These are phyloP conservation scores for Hanleya hanleyi DNA, from an alignment of 2,888 invertebrate species.

Conservation along the genomic window DNA sequence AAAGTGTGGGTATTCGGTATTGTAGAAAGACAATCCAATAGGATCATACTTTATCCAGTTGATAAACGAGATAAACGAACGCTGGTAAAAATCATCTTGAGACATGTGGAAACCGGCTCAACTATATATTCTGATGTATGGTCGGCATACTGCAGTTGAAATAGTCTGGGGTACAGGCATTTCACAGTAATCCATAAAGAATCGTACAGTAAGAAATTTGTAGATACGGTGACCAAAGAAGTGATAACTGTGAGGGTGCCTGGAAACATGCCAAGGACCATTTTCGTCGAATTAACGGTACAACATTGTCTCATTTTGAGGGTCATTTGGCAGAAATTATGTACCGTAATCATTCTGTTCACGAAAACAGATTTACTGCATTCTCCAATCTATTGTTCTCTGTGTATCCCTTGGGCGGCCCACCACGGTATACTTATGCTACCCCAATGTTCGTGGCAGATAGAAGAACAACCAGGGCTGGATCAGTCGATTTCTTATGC, in stretches of 20 bases:
- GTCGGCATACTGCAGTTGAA: background rate
- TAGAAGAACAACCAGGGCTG: too few relatives aligned
- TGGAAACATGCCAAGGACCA: constrained; percentile 33
- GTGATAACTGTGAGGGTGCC: constrained; percentile 32
- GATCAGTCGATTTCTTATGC: too few relatives aligned
- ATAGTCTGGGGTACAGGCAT: too few relatives aligned
- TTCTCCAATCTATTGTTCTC: background rate
- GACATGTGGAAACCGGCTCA: constrained; percentile 13
- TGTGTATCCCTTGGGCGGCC: background rate
- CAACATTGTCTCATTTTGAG: constrained; percentile 3
- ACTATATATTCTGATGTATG: background rate
- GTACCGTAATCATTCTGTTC: background rate
- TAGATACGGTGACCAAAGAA: too few relatives aligned
- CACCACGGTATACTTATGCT: background rate
- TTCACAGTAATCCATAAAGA: too few relatives aligned
- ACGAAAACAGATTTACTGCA: background rate
- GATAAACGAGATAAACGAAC: background rate
- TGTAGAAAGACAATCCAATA: constrained; percentile 15
- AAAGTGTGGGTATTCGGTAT: constrained; percentile 13
- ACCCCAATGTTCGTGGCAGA: too few relatives aligned
- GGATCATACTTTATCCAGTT: constrained; percentile 7
- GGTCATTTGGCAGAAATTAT: constrained; percentile 14
- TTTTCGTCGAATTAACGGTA: constrained; percentile 19
- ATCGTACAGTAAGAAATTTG: too few relatives aligned
- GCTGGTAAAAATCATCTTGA: constrained; percentile 23